Base-by-base conservation (phyloP, 2,888 invertebrate species). In the Dryobota labecula region DNA sequence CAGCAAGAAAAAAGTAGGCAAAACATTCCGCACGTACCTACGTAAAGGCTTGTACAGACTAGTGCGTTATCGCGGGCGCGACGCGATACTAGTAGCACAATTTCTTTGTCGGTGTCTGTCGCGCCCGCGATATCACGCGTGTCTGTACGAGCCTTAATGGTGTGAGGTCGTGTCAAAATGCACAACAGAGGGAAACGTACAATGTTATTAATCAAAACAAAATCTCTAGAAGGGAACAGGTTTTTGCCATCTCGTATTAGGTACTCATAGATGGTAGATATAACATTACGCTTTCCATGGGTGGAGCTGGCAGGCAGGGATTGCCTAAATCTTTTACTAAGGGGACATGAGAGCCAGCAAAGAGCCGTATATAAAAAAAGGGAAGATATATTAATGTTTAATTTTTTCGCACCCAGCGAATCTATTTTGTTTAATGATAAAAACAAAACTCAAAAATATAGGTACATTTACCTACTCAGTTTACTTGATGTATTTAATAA, bases 181-280 rank as follows among this genome's bases (percentile, higher is more conserved):
- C 9, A n/a, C 53, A 73, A 73, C 36, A 53, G 24, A 51, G 27
- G 9, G 15, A 24, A 41, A 47, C 38, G 18, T 72, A 51, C 33
- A 27, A n/a, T 51, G 51, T 43, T 51, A 60, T 58, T 58, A 58
- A 58, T 49, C 58, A 58, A 58, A 72, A 51, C 27, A 36, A 33
- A 60, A 51, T 18, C 49, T 20, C 51, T 13, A 36, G 9, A 72
- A 72, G 8, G n/a, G 33, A n/a, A 43, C 36, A 9, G n/a, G 13
- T 33, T 36, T 24, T 27, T 36, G 15, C 13, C 20, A 54, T 27
- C 27, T 13, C 49, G 24, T 49, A 24, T 24, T 0, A 41, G 4
- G 15, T 20, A 49, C 24, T 49, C 49, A 24, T 49, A 49, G 24
- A 47, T 13, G 24, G 47, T 49, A 24, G 1, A 2, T 49, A 49